These are phyloP conservation scores for Spisula subtruncata DNA, from an alignment of 2,888 invertebrate species.

Conservation along the genomic window DNA sequence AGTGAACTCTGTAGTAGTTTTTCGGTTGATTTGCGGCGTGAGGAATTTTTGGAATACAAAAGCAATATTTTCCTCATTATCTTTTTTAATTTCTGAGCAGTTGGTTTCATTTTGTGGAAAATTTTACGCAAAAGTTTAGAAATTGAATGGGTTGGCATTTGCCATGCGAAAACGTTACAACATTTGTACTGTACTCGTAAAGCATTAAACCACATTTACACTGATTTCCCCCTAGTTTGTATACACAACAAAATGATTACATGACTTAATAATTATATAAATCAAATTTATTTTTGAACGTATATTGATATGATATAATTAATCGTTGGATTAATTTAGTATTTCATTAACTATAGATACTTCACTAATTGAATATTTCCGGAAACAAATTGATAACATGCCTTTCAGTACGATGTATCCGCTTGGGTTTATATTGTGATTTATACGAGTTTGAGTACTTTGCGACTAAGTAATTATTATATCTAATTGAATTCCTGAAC, in stretches of 20 bases:
- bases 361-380: conserved; percentile 22
- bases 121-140: too few species aligned
- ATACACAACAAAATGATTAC: neutral
- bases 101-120: too few species aligned
- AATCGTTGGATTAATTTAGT: neutral
- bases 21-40: too few species aligned
- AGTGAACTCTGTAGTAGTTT: too few species aligned
- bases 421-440: neutral
- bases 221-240: too few species aligned
- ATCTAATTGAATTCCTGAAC: neutral
- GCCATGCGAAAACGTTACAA: too few species aligned
- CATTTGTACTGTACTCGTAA: too few species aligned
- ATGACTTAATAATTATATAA: neutral
- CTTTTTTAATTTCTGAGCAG: too few species aligned
- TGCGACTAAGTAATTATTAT: neutral
- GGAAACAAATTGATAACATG: conserved; percentile 8
- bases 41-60: too few species aligned
- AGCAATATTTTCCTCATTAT: too few species aligned
- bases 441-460: neutral
- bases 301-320: neutral
- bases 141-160: too few species aligned
- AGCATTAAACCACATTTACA: neutral
- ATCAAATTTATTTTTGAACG: neutral
- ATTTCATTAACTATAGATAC: conserved; percentile 15
- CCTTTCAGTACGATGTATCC: neutral